Percentiles rank a stretch among this genome's conserved stretches.
Evolutionary conservation across 2,113 vertebrate species (phyloP).

Genomic region (Cygnus atratus): DNA sequence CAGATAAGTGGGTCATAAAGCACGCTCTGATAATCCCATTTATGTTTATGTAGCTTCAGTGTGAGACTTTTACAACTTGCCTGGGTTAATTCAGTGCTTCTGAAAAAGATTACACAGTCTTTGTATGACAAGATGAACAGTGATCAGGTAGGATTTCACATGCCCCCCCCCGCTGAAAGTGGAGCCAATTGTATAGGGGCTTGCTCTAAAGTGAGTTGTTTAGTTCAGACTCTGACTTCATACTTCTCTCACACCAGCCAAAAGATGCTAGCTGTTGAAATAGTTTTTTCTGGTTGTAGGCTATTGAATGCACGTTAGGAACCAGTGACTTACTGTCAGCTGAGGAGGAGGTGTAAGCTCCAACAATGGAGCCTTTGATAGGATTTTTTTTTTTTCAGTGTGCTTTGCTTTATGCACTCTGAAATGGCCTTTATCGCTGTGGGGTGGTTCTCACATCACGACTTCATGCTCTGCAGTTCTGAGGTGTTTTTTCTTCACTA

Average conservation of each 20-base stretch:
- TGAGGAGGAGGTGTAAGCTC: background rate
- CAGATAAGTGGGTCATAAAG: background rate
- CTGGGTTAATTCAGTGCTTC: background rate
- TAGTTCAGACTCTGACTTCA: background rate
- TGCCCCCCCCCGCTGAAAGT: background rate
- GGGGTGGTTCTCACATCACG: background rate
- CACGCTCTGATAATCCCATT: background rate
- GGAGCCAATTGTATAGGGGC: fast-evolving
- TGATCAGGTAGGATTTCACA: background rate
- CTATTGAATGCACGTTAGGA: fast-evolving
- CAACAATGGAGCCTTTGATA: fast-evolving
- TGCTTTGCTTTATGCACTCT: background rate
- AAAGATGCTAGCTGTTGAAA: background rate
- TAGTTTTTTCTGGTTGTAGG: background rate
- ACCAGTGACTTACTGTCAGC: background rate
- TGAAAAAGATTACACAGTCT: background rate
- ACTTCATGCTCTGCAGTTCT: background rate
- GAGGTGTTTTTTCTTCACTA: background rate
- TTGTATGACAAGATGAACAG: background rate
- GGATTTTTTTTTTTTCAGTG: fast-evolving
- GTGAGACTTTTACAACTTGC: background rate
- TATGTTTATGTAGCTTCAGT: background rate
- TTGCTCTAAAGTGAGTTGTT: background rate
- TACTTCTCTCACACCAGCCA: background rate
- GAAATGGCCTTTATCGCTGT: background rate